Base-by-base conservation (phyloP, 2,888 invertebrate species). In the Cryptops parisi region DNA sequence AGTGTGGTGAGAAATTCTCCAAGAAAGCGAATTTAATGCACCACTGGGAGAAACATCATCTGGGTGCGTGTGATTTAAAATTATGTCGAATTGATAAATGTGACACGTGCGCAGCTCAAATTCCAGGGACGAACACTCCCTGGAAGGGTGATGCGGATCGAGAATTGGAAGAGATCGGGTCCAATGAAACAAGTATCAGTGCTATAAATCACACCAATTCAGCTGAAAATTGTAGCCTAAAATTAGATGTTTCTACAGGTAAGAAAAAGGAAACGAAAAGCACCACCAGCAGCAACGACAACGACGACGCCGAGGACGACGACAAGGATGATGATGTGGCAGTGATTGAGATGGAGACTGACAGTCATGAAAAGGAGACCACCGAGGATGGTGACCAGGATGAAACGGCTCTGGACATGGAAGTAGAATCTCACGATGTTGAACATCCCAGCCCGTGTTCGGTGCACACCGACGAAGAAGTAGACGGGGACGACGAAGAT, bases 61-160 rank as follows among this genome's bases (percentile, higher is more conserved):
- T 60, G 9, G 60, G 58, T 54, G 53, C 55, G 15, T 59, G 60
- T 44, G 38, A 52, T 27, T 57, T 60, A 5, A 58, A 59, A 47
- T 43, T 59, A 22, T 61, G 61, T 49, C 58, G 58, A 15, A 59
- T 61, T 27, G 61, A 61, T 44, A 59, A 59, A 43, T 61, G 61
- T 49, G 57, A 56, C 22, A 59, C 58, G 43, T 61, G 61, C 43
- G 40, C 43, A 26, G 41, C 51, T 25, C 15, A 39, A 23, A 40
- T 40, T 46, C 22, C 6, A 23, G 50, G 40, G n/a, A 50, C n/a
- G 21, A n/a, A n/a, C n/a, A 51, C 25, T 24, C 43, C 43, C 17
- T 41, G 43, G 4, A 25, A 21, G 38, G 49, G 39, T 39, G 49
- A 49, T 33, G 49, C 38, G 23, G 49, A 49, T 23, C n/a, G 9